Conservation (phyloP, 2,113 vertebrate genomes). For the Lepidothrix coronata region DNA sequence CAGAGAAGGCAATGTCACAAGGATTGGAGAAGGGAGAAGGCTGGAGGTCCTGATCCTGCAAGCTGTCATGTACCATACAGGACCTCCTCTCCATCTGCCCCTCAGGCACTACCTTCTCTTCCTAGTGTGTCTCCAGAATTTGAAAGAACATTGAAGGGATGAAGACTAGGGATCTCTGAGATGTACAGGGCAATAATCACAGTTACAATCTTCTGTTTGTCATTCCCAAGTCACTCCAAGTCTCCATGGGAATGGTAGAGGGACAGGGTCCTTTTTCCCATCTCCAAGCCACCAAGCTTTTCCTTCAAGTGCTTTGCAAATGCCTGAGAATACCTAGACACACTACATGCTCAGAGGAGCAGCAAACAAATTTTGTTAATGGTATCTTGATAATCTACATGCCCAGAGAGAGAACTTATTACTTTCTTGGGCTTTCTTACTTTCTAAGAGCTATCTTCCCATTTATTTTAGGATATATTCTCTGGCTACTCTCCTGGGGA, state of each 20-base stretch:
- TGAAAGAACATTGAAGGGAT: background rate
- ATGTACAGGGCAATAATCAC: background rate
- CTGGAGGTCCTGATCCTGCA: background rate
- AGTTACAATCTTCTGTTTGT: background rate
- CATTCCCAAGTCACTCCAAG: background rate
- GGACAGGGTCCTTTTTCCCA: background rate
- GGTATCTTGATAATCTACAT: background rate
- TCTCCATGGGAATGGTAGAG: background rate
- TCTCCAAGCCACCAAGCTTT: background rate
- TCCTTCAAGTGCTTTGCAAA: background rate
- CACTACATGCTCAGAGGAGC: background rate
- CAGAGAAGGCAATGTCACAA: too few species aligned
- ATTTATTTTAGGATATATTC: background rate
- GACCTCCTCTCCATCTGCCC: background rate
- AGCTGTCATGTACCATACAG: background rate
- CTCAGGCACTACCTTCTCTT: background rate
- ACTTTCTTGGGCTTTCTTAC: background rate
- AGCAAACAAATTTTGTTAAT: slow-evolving; percentile 27
- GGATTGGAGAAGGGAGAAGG: background rate
- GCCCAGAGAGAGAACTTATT: background rate
- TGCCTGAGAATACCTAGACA: background rate
- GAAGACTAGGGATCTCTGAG: background rate
- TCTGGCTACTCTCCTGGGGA: background rate
- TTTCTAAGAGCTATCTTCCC: background rate
- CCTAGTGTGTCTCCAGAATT: background rate